Conservation (phyloP, 1,140 invertebrate genomes). For the Dendroctonus valens region DNA sequence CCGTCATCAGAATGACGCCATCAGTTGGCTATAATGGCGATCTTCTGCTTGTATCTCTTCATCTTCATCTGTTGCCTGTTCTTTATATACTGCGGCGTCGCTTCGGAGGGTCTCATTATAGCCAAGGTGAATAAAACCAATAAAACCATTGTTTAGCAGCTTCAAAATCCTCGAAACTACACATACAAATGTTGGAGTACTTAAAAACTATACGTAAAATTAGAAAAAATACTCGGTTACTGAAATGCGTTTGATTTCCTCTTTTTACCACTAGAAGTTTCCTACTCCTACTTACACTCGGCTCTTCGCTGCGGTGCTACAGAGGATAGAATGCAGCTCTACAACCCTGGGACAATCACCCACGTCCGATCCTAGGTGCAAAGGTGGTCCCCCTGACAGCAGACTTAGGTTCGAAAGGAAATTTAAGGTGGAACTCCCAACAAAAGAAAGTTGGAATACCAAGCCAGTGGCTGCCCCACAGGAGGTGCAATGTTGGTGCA, state of each 20-base stretch:
- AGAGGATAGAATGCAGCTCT: too few relatives aligned
- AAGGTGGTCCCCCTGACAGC: too few relatives aligned
- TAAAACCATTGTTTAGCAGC: constrained; percentile 25
- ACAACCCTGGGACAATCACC: too few relatives aligned
- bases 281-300: too few relatives aligned
- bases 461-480: too few relatives aligned
- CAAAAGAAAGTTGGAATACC: too few relatives aligned
- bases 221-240: neutral
- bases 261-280: neutral
- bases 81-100: constrained; percentile 59
- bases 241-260: neutral
- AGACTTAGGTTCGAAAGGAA: too few relatives aligned
- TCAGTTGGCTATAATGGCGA: constrained; percentile 56
- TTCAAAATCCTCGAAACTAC: neutral
- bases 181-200: constrained; percentile 5
- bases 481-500: too few relatives aligned
- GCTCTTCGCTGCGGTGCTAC: too few relatives aligned
- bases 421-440: too few relatives aligned
- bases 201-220: constrained; percentile 3
- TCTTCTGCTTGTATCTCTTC: constrained; percentile 58
- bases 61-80: constrained; percentile 58
- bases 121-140: constrained; percentile 44
- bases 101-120: constrained; percentile 52
- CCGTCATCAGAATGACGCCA: constrained; percentile 57
- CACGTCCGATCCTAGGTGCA: too few relatives aligned